Conservation (phyloP, 23 tunicate genomes). For the Botrylloides violaceus region DNA sequence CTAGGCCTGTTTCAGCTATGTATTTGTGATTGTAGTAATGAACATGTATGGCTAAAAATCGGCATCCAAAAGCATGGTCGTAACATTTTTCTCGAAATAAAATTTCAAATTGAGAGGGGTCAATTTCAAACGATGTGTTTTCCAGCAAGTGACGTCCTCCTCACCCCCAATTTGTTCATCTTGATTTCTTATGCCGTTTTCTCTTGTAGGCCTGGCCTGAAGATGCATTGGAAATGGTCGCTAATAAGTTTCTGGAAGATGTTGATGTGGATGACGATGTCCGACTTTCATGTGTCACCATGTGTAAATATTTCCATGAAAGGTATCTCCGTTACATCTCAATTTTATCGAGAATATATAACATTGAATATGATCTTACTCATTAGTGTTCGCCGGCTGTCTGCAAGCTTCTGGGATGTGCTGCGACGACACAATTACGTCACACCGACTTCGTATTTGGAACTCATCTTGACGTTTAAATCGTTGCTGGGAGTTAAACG, state of each 20-base stretch:
- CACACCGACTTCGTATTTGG: slow-evolving; percentile 92
- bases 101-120: no score
- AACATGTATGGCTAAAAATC: no score
- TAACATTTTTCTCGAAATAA: background rate
- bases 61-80: no score
- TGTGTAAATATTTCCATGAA: slow-evolving; percentile 96
- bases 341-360: no score
- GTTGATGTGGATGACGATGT: slow-evolving; percentile 87
- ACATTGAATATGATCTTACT: no score
- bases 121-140: no score
- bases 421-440: slow-evolving; percentile 90
- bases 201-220: slow-evolving; percentile 92
- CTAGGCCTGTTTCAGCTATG: background rate
- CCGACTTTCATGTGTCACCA: slow-evolving; percentile 60
- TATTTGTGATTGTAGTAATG: background rate
- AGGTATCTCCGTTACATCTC: slow-evolving; percentile 28
- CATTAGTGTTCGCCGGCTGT: slow-evolving; percentile 81
- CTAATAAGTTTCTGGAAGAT: slow-evolving; percentile 90
- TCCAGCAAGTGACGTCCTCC: no score
- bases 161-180: no score
- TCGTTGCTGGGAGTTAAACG: slow-evolving; percentile 76
- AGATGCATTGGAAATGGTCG: slow-evolving; percentile 97
- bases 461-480: slow-evolving; percentile 90
- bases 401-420: slow-evolving; percentile 54
- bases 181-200: no score